These are phyloP conservation scores for Psylliodes chrysocephalus DNA, from an alignment of 2,888 invertebrate species.

Conservation along the genomic window DNA sequence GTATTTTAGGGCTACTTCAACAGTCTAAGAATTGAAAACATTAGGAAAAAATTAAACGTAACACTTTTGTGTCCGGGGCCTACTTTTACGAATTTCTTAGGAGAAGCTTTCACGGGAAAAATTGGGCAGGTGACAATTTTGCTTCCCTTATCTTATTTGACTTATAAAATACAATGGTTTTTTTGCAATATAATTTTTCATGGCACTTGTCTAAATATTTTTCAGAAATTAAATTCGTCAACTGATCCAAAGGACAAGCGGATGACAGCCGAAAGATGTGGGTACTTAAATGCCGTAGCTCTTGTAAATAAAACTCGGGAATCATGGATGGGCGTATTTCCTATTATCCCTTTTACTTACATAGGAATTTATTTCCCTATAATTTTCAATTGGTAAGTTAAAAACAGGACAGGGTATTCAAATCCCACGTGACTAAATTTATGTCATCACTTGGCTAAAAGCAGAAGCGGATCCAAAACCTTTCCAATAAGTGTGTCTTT, in stretches of 20 bases:
- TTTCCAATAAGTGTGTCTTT: too few relatives aligned
- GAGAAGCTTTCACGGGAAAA: conserved; percentile 75
- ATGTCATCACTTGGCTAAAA: too few relatives aligned
- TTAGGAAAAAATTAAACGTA: conserved; percentile 70
- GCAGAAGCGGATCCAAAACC: too few relatives aligned
- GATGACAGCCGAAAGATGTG: conserved; percentile 70
- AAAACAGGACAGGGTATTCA: too few relatives aligned
- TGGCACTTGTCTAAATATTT: conserved; percentile 43
- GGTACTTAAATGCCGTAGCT: conserved; percentile 69
- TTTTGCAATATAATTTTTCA: too few relatives aligned
- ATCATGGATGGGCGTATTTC: conserved; percentile 77
- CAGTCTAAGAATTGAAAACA: conserved; percentile 70
- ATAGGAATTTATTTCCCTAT: conserved; percentile 70
- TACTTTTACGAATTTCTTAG: conserved; percentile 75
- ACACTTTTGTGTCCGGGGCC: conserved; percentile 83
- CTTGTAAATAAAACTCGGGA: conserved; percentile 71
- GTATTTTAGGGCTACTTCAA: conserved; percentile 77
- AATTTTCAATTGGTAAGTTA: conserved; percentile 64
- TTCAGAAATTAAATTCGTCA: conserved; percentile 60
- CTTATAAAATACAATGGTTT: not conserved
- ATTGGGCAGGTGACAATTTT: conserved; percentile 67
- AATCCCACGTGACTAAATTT: too few relatives aligned
- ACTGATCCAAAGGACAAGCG: conserved; percentile 65
- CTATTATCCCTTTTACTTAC: conserved; percentile 71
- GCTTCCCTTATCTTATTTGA: too few relatives aligned